phyloP scores from a whole-genome alignment of 2,888 invertebrate species.

The Lysandra bellargus region DNA sequence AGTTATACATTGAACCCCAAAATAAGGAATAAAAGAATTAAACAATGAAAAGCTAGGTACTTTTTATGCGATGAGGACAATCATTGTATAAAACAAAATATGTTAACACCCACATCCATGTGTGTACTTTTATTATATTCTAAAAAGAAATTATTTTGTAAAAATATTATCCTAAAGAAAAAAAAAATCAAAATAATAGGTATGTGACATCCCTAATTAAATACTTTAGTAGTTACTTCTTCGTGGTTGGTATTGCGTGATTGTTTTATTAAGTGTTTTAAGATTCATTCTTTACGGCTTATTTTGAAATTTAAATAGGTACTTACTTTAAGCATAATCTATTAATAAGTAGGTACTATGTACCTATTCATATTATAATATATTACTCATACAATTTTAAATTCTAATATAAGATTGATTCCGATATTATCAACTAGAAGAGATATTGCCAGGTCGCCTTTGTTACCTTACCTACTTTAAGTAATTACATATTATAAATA shows the following conservation, averaged over 20 bases:
- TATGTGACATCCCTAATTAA: neutral
- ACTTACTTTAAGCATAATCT: neutral
- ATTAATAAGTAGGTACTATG: neutral
- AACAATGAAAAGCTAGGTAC: too few species aligned
- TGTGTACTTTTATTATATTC: neutral
- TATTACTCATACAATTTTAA: neutral
- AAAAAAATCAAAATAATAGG: neutral
- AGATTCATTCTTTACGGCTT: conserved; percentile 49
- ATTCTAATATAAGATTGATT: too few species aligned
- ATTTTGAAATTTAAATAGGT: neutral
- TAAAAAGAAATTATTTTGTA: neutral
- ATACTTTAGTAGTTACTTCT: conserved; percentile 39
- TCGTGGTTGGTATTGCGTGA: conserved; percentile 57
- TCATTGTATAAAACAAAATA: too few species aligned
- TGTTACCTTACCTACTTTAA: too few species aligned
- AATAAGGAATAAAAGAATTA: too few species aligned
- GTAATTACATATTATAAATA: too few species aligned
- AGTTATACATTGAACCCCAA: too few species aligned
- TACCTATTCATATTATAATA: neutral
- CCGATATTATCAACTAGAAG: too few species aligned
- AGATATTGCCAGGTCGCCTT: too few species aligned
- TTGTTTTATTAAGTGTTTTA: conserved; percentile 61
- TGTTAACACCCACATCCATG: too few species aligned
- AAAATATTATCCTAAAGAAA: neutral
- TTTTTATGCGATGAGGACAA: too few species aligned